Percentiles rank a stretch among this genome's conserved stretches.
Evolutionary conservation across 2,888 invertebrate genomes (phyloP).

Genomic region (Leistus spinibarbis): DNA sequence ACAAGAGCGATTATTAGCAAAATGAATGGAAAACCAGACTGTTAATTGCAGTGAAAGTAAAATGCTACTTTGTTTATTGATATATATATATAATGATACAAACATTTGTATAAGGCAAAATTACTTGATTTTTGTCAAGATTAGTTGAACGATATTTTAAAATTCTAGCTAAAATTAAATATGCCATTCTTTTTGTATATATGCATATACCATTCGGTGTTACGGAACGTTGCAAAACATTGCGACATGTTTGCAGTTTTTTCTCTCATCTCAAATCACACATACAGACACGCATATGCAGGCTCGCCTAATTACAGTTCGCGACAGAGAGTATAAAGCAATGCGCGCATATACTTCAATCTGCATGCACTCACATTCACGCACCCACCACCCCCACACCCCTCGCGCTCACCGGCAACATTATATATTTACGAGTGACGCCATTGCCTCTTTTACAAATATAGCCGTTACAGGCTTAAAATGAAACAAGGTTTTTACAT

Average conservation of each 20-base stretch:
- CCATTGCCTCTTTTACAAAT: neutral
- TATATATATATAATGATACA: neutral
- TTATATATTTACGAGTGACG: neutral
- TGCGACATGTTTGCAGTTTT: neutral
- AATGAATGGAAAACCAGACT: neutral
- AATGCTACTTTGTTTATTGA: neutral
- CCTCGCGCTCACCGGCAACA: neutral
- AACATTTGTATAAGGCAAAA: neutral
- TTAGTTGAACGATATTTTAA: neutral
- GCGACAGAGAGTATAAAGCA: slow-evolving; percentile 3
- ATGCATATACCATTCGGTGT: neutral
- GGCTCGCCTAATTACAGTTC: slow-evolving; percentile 5
- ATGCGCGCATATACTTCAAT: slow-evolving; percentile 2
- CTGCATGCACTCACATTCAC: slow-evolving; percentile 6
- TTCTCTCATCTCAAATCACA: neutral
- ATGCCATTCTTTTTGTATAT: neutral
- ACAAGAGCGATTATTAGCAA: no score
- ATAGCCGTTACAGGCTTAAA: neutral
- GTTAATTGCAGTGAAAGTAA: neutral
- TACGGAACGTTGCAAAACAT: neutral
- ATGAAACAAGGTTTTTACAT: no score
- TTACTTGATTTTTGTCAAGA: neutral
- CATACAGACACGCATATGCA: neutral
- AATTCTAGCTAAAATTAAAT: neutral
- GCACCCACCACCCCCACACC: neutral